A percentile compares a stretch with the other conserved stretches of the same genome.
phyloP scores from a whole-genome alignment of 2,888 invertebrate species.

The Phoenoteleia sp. region DNA sequence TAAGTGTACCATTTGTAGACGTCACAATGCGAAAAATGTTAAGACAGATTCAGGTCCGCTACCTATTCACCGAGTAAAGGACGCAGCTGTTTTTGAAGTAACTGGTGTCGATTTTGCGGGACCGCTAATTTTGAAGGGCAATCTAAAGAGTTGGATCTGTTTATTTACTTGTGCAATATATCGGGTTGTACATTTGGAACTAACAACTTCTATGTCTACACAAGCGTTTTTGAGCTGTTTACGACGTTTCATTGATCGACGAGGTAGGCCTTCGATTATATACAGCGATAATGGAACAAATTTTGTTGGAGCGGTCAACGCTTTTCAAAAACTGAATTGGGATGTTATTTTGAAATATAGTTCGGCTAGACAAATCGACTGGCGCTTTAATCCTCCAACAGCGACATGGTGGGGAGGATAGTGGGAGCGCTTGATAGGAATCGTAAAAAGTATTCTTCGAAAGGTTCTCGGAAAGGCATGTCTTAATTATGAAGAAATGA shows the following conservation, averaged over 20 bases:
- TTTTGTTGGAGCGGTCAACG: constrained; percentile 81
- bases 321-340: constrained; percentile 76
- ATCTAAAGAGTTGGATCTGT: constrained; percentile 79
- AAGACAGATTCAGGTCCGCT: constrained; percentile 74
- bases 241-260: constrained; percentile 67
- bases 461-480: constrained; percentile 81
- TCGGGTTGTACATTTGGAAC: constrained; percentile 83
- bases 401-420: constrained; percentile 86
- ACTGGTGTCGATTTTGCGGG: constrained; percentile 82
- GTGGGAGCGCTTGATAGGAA: constrained; percentile 84
- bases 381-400: constrained; percentile 83
- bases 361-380: constrained; percentile 71
- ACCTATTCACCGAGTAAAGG: constrained; percentile 75
- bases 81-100: constrained; percentile 68
- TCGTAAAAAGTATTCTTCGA: constrained; percentile 82
- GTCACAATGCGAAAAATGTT: constrained; percentile 71
- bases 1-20: constrained; percentile 64
- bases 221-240: constrained; percentile 76
- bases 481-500: constrained; percentile 78
- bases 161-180: constrained; percentile 83
- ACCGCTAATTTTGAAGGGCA: constrained; percentile 78
- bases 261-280: constrained; percentile 77
- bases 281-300: constrained; percentile 84
- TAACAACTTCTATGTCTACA: constrained; percentile 78
- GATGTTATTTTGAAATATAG: constrained; percentile 67